phyloP scores from a whole-genome alignment of 2,888 invertebrate species.

The Drosophila fungiperda region DNA sequence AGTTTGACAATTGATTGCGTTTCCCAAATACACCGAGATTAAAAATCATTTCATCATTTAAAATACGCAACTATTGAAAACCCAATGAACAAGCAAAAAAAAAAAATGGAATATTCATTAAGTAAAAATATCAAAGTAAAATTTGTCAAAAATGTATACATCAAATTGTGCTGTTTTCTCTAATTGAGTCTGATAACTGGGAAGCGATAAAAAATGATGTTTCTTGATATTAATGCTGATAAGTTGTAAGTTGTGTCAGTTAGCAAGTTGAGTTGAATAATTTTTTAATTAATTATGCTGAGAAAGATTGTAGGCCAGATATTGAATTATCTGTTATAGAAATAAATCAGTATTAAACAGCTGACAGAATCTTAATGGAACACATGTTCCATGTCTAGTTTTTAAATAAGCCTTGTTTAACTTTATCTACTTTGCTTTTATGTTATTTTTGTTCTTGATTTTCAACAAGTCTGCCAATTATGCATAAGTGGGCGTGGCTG shows the following conservation, averaged over 20 bases:
- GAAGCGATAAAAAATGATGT: not conserved
- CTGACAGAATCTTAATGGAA: not conserved
- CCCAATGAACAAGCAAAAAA: not conserved
- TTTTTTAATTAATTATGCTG: not conserved
- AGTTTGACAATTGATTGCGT: not conserved
- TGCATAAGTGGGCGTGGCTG: constrained; percentile 49
- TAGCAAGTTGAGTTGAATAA: not conserved
- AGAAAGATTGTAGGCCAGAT: too few relatives aligned
- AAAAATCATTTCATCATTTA: not conserved
- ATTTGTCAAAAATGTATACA: constrained; percentile 20
- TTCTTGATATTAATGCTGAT: not conserved
- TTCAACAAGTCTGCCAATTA: constrained; percentile 42
- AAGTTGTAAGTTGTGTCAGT: not conserved
- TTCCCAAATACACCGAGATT: not conserved
- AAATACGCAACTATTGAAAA: constrained; percentile 3
- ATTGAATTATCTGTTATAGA: not conserved
- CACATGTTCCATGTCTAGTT: not conserved
- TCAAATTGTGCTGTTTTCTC: constrained; percentile 19
- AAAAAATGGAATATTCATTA: not conserved
- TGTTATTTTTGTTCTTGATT: not conserved
- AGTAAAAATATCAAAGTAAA: not conserved
- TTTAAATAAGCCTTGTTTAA: not conserved
- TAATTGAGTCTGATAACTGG: constrained; percentile 13
- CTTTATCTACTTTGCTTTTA: not conserved
- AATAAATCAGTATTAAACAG: not conserved